Percentiles rank a stretch among this genome's conserved stretches.
Conservation (phyloP, 2,797 vertebrate species). For the Lepilemur ruficaudatus region DNA sequence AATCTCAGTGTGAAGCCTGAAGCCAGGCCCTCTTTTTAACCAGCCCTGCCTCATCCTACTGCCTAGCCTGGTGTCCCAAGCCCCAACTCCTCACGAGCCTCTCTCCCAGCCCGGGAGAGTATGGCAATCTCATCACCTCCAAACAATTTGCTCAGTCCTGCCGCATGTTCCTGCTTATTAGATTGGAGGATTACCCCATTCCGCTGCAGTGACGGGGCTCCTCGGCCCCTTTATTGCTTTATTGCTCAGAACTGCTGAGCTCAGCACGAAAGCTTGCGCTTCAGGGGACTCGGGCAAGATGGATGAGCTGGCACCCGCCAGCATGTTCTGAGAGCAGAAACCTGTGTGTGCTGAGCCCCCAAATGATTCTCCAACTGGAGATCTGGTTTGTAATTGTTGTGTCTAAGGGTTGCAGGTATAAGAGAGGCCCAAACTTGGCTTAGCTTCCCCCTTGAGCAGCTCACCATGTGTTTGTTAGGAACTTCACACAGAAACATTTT, state of each 20-base stretch:
- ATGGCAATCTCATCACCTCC: background rate
- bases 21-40: background rate
- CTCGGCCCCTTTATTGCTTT: slow-evolving; percentile 22
- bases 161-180: background rate
- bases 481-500: background rate
- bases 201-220: background rate
- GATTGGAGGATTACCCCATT: background rate
- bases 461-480: background rate
- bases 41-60: background rate
- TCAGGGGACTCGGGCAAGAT: background rate
- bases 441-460: background rate
- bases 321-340: background rate
- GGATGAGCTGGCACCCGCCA: background rate
- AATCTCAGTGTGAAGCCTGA: background rate
- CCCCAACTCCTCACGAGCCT: background rate
- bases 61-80: background rate
- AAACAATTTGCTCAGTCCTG: background rate
- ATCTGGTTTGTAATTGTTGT: background rate
- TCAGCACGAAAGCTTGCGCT: background rate
- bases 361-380: background rate
- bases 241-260: slow-evolving; percentile 58
- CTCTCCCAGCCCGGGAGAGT: background rate
- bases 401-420: background rate
- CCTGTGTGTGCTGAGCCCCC: background rate
- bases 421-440: background rate